Base-by-base conservation (phyloP, 1,140 invertebrate genomes). In the Cotesia typhae region DNA sequence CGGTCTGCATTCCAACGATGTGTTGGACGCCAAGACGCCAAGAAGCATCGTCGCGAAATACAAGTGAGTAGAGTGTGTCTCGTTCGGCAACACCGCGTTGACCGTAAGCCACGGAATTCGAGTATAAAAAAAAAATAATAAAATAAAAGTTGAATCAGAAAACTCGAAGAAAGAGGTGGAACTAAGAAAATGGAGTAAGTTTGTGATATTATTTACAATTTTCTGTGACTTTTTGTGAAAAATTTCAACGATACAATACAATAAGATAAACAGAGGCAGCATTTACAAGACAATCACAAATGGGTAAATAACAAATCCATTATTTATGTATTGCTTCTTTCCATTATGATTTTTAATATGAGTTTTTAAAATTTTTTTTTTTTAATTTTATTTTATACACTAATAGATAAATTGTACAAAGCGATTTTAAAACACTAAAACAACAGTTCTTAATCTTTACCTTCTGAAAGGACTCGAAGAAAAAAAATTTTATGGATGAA, bases 1-100 rank as follows among this genome's bases (percentile, higher is more conserved):
- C 77, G 74, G 77, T 77, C 73, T 80, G 76, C 79, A 80, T 80
- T 80, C 79, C 79, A 80, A 71, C 74, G 69, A 76, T 77, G 74
- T 74, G 74, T 35, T 63, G 70, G 70, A 75, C 74, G 70, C 74
- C 67, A 65, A 67, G 63, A 73, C 70, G 64, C 60, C 67, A 68
- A 68, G 67, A 68, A 12, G 53, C 28, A 68, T 68, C 67, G 36
- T 68, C 55, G 52, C 28, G 37, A 68, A 37, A 20, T 59, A 37
- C n/a, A 53, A 53, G 51, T 51, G 66, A 36, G 60, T 36, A 57
- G 12, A n/a, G 53, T 55, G 53, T 57, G 53, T 36, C 4, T 37
- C 51, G 41, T 51, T 35, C 66, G 52, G 52, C 66, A 67, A 53
- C 51, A 35, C 47, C 51, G 66, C 64, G 66, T 14, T 67, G 52